phyloP scores from a whole-genome alignment of 2,797 vertebrate species.

The Amphiprion clarkii region DNA sequence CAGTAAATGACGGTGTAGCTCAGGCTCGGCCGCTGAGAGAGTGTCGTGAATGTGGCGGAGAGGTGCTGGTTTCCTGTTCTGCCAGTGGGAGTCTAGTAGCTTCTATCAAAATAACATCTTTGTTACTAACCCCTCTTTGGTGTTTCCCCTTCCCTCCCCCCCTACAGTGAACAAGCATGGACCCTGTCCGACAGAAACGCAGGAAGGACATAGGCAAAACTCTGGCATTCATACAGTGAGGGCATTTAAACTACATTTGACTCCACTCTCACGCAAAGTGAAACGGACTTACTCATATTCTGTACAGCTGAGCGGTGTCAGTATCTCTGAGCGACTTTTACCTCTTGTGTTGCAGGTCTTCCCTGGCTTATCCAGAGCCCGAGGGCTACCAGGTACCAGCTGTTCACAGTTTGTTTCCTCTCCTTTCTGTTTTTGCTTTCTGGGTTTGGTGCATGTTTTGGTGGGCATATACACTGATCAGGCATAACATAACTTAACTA shows the following conservation, averaged over 20 bases:
- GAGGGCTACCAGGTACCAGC: constrained; percentile 91
- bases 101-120: neutral
- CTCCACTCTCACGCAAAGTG: constrained; percentile 8
- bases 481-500: too few species aligned
- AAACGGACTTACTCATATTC: constrained; percentile 27
- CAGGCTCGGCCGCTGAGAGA: too few species aligned
- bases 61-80: neutral
- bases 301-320: neutral
- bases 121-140: neutral
- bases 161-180: constrained; percentile 71
- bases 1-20: too few species aligned
- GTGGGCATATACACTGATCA: too few species aligned
- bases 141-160: neutral
- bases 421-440: too few species aligned
- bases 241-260: neutral
- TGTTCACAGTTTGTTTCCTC: too few species aligned
- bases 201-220: constrained; percentile 92
- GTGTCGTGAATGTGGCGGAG: too few species aligned
- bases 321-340: neutral
- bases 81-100: constrained; percentile 4
- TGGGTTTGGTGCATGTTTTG: too few species aligned
- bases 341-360: constrained; percentile 85
- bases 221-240: constrained; percentile 95
- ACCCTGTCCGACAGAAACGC: constrained; percentile 89
- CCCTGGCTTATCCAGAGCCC: constrained; percentile 90